These are phyloP conservation scores for Drosophila paranaensis DNA, from an alignment of 2,888 invertebrate species.

Conservation along the genomic window DNA sequence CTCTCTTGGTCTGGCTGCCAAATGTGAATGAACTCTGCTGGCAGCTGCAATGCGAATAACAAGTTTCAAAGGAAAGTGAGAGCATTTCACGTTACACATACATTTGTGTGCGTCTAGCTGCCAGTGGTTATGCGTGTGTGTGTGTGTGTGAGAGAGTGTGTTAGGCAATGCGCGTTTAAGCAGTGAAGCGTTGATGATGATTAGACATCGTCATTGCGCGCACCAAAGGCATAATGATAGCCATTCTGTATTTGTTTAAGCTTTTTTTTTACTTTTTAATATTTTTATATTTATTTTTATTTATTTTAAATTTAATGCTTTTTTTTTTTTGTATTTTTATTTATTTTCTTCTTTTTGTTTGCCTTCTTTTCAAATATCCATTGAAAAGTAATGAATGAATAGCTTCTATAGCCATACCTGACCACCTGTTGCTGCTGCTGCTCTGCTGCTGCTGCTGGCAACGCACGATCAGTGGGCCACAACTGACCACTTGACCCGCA, in stretches of 20 bases:
- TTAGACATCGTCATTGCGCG: slow-evolving; percentile 37
- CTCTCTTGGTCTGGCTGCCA: slow-evolving; percentile 55
- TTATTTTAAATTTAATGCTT: too few relatives aligned
- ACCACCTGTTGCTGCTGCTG: slow-evolving; percentile 54
- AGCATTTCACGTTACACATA: slow-evolving; percentile 76
- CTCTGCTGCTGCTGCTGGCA: not conserved
- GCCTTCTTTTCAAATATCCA: slow-evolving; percentile 5
- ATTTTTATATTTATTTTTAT: too few relatives aligned
- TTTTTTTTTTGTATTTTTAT: too few relatives aligned
- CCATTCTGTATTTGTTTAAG: slow-evolving; percentile 42
- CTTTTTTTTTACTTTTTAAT: too few relatives aligned
- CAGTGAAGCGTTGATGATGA: slow-evolving; percentile 35
- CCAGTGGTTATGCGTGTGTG: not conserved
- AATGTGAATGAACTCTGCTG: slow-evolving; percentile 80
- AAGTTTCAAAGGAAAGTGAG: slow-evolving; percentile 85
- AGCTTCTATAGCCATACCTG: slow-evolving; percentile 21
- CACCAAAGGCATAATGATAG: slow-evolving; percentile 35
- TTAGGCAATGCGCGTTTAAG: slow-evolving; percentile 45
- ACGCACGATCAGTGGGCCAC: slow-evolving; percentile 45
- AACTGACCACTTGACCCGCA: slow-evolving; percentile 61
- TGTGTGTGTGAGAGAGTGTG: slow-evolving; percentile 17
- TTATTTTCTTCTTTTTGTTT: slow-evolving; percentile 25
- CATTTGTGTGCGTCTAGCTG: slow-evolving; percentile 33
- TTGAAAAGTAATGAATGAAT: slow-evolving; percentile 46
- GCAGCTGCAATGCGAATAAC: slow-evolving; percentile 78